Conservation (phyloP, 2,113 vertebrate genomes). For the Nannobrachium achirus region DNA sequence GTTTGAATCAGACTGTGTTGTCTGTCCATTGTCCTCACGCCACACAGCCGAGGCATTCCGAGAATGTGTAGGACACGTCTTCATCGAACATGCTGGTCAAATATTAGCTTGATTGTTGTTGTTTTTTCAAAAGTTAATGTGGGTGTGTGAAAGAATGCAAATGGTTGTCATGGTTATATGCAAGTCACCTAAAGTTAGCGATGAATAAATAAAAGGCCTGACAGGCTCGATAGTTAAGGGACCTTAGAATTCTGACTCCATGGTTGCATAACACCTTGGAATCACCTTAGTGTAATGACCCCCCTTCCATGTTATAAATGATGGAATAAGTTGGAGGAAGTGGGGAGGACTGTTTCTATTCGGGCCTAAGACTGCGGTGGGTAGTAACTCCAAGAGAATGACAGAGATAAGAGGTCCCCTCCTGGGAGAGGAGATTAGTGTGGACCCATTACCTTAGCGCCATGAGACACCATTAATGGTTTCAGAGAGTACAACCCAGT, state of each 20-base stretch:
- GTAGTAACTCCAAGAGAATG: constrained; percentile 43
- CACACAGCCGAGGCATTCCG: too few relatives aligned
- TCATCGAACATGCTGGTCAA: too few relatives aligned
- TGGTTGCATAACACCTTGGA: too few relatives aligned
- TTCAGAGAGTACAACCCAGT: constrained; percentile 46
- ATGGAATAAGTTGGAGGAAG: background rate
- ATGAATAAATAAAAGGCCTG: background rate
- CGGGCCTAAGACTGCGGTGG: constrained; percentile 32
- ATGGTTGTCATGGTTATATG: too few relatives aligned
- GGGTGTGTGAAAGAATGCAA: background rate
- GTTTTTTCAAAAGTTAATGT: background rate
- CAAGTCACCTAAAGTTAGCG: too few relatives aligned
- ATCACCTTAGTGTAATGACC: too few relatives aligned
- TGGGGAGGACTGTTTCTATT: constrained; percentile 7
- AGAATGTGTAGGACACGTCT: too few relatives aligned
- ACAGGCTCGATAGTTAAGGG: background rate
- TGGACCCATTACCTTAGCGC: constrained; percentile 60
- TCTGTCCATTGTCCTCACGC: background rate
- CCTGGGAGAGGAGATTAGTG: constrained; percentile 62
- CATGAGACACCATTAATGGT: constrained; percentile 66
- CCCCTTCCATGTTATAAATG: background rate
- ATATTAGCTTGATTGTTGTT: background rate
- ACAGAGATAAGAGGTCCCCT: constrained; percentile 54
- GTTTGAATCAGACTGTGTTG: background rate
- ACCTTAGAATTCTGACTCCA: background rate